These are phyloP conservation scores for Bovichtus variegatus DNA, from an alignment of 2,797 vertebrate genomes.

Conservation along the genomic window DNA sequence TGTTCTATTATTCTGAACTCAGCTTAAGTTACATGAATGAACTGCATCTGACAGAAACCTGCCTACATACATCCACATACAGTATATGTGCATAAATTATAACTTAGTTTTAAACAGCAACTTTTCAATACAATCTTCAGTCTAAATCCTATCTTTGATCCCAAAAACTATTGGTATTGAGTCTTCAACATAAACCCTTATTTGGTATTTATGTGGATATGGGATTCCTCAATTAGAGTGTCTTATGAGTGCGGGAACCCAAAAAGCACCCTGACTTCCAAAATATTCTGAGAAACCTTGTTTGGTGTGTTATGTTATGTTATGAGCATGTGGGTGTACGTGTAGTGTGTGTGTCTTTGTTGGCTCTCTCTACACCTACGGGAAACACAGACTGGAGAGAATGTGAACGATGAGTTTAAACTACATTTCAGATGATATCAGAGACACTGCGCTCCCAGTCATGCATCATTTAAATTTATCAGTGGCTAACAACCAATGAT, in stretches of 20 bases:
- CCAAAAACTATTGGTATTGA: not conserved
- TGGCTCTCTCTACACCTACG: slow-evolving; percentile 15
- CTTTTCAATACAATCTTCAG: not conserved
- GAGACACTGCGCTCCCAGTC: slow-evolving; percentile 23
- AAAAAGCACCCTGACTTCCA: slow-evolving; percentile 19
- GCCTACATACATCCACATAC: not conserved
- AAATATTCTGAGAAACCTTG: slow-evolving; percentile 15
- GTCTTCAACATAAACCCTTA: slow-evolving; percentile 3
- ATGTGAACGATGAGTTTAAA: slow-evolving; percentile 43
- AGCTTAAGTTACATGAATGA: not conserved
- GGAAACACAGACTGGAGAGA: not conserved
- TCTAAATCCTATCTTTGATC: not conserved
- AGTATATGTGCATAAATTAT: not conserved
- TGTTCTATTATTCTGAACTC: not conserved
- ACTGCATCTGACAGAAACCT: not conserved
- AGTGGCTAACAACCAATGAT: slow-evolving; percentile 51
- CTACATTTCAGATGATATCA: slow-evolving; percentile 31
- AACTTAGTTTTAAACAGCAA: not conserved
- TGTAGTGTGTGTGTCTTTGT: slow-evolving; percentile 2
- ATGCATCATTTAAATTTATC: slow-evolving; percentile 78
- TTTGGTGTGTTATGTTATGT: slow-evolving; percentile 19
- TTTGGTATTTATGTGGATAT: slow-evolving; percentile 38
- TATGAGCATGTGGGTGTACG: not conserved
- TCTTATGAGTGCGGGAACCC: slow-evolving; percentile 45
- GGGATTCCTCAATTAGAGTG: slow-evolving; percentile 52